A percentile compares a stretch with the other conserved stretches of the same genome.
Evolutionary conservation across 2,113 vertebrate genomes (phyloP).

Genomic region (Pituophis catenifer): DNA sequence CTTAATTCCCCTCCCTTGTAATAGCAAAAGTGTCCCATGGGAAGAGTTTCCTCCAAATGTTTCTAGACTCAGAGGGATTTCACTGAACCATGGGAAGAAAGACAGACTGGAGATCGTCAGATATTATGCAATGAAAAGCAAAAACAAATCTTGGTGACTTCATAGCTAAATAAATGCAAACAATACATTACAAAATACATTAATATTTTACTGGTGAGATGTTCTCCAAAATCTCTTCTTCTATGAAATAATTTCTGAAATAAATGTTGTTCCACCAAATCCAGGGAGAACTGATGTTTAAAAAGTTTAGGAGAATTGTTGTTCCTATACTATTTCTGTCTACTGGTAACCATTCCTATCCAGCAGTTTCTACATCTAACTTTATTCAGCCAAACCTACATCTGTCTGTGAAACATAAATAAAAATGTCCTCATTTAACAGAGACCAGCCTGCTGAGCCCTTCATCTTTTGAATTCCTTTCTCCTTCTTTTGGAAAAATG

Average conservation of each 20-base stretch:
- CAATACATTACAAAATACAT: background rate
- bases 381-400: background rate
- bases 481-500: background rate
- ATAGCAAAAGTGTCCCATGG: background rate
- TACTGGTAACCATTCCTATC: background rate
- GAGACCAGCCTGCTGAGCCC: background rate
- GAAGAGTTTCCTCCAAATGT: background rate
- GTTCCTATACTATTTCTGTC: background rate
- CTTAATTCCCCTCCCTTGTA: background rate
- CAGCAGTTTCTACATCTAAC: background rate
- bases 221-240: background rate
- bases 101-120: background rate
- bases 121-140: background rate
- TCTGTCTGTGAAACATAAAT: background rate
- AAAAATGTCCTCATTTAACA: background rate
- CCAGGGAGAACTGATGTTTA: background rate
- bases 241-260: background rate
- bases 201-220: background rate
- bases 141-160: background rate
- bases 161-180: background rate
- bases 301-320: background rate
- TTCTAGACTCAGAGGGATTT: background rate
- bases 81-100: background rate
- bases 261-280: background rate
- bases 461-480: background rate